phyloP scores from a whole-genome alignment of 2,797 vertebrate species.

The Sebastes umbrosus region DNA sequence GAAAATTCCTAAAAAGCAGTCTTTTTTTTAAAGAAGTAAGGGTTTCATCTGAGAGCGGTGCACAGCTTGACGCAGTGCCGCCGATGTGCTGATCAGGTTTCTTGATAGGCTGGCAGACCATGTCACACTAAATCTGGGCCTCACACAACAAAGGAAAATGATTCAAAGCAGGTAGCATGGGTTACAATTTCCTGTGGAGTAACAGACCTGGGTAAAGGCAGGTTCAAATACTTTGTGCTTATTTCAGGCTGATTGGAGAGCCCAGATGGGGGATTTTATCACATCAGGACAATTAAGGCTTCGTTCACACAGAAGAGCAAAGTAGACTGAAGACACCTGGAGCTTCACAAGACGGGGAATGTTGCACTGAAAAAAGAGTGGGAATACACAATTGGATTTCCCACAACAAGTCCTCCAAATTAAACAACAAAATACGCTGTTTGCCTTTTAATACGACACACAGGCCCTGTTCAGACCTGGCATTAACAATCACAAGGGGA shows the following conservation, averaged over 20 bases:
- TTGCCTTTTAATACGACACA: background rate
- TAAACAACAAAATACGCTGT: background rate
- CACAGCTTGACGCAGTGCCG: slow-evolving; percentile 13
- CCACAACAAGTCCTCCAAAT: background rate
- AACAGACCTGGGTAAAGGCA: background rate
- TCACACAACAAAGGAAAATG: slow-evolving; percentile 21
- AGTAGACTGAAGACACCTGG: background rate
- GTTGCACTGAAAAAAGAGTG: background rate
- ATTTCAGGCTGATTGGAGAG: background rate
- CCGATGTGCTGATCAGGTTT: slow-evolving; percentile 22
- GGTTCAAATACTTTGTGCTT: background rate
- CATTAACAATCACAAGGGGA: background rate
- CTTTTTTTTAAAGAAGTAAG: too few relatives aligned
- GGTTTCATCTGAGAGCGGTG: background rate
- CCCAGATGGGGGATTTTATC: background rate
- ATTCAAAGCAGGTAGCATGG: slow-evolving; percentile 1
- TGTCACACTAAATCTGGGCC: slow-evolving; percentile 9
- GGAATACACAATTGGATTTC: background rate
- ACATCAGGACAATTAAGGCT: background rate
- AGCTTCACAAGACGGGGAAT: background rate
- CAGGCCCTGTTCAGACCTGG: background rate
- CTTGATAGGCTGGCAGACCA: slow-evolving; percentile 21
- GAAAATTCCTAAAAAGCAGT: slow-evolving; percentile 19
- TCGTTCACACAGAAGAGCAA: background rate
- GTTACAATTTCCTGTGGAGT: background rate